Evolutionary conservation across 2,888 invertebrate species (phyloP).

Genomic region (Napeogenes inachia): DNA sequence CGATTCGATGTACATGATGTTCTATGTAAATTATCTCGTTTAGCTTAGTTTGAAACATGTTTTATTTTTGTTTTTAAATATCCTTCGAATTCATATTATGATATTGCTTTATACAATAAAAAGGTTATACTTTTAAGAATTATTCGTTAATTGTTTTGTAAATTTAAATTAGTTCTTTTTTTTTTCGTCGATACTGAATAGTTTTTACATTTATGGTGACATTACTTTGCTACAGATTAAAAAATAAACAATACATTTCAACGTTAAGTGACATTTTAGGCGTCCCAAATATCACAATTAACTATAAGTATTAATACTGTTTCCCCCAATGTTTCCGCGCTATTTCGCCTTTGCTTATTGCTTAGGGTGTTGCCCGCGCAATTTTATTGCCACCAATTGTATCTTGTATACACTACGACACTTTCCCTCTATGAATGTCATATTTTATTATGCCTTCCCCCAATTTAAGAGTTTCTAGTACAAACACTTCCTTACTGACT

Average conservation of each 20-base stretch:
- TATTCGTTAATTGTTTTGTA: too few relatives aligned
- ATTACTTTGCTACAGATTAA: too few relatives aligned
- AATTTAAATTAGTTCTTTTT: too few relatives aligned
- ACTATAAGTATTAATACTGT: constrained; percentile 76
- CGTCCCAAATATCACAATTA: constrained; percentile 58
- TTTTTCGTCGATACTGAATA: too few relatives aligned
- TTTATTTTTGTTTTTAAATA: too few relatives aligned
- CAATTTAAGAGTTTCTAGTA: constrained; percentile 40
- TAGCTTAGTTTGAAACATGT: too few relatives aligned
- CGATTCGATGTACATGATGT: too few relatives aligned
- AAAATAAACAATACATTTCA: neutral
- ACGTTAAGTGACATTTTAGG: constrained; percentile 44
- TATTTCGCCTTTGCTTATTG: constrained; percentile 72
- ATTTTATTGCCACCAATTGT: constrained; percentile 74
- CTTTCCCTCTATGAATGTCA: constrained; percentile 71
- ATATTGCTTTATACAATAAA: too few relatives aligned
- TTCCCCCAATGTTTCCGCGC: constrained; percentile 72
- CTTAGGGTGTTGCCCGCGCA: constrained; percentile 63
- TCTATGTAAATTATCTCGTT: too few relatives aligned
- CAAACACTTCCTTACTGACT: constrained; percentile 24
- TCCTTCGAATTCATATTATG: too few relatives aligned
- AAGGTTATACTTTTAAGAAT: too few relatives aligned
- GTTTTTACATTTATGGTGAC: too few relatives aligned
- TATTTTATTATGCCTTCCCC: constrained; percentile 51
- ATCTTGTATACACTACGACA: constrained; percentile 63